Base-by-base conservation (phyloP, 2,113 vertebrate genomes). In the Anolis sagrei region DNA sequence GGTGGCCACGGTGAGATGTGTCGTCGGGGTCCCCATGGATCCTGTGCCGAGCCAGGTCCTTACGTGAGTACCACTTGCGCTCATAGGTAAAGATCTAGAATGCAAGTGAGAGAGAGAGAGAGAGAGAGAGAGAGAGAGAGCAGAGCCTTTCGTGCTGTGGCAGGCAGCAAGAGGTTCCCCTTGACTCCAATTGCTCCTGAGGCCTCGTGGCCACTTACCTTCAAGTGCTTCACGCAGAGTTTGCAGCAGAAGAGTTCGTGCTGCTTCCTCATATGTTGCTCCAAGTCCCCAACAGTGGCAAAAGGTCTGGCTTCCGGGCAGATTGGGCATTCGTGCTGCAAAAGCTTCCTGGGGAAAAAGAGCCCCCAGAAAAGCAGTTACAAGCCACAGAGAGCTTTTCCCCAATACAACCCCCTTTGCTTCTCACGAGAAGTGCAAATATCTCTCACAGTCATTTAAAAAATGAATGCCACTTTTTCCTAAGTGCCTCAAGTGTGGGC, bases 231-330 rank as follows among this genome's bases (percentile, higher is more conserved):
- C 54, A 97, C 94, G 89, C 99, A 99, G 72, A 99, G 97, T 75
- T 98, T 99, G 90, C 99, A 99, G 91, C 97, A 98, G 95, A 99
- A 99, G 64, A 99, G 97, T 80, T 99, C 98, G 0, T 99, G 99
- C 88, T 98, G 97, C 92, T 97, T 98, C 91, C 98, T 97, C 98
- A 99, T 99, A 92, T 99, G 99, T 76, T 99, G 97, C n/a, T 99
- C 98, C 90, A 99, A 95, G 86, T 99, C 98, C 79, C 97, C 97
- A 83, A 98, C 97, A 91, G 96, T 97, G 85, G 94, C 96, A 88
- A 99, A 99, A 0, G 98, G 94, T 32, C 97, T 97, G 25, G 95
- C 91, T 9, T 98, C 97, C 0, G 96, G 94, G 91, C 99, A 99
- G 74, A 94, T 87, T 0, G 96, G 94, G 89, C 99, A 99, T 69